Base-by-base conservation (phyloP, 2,797 vertebrate species). In the Myotis daubentonii region DNA sequence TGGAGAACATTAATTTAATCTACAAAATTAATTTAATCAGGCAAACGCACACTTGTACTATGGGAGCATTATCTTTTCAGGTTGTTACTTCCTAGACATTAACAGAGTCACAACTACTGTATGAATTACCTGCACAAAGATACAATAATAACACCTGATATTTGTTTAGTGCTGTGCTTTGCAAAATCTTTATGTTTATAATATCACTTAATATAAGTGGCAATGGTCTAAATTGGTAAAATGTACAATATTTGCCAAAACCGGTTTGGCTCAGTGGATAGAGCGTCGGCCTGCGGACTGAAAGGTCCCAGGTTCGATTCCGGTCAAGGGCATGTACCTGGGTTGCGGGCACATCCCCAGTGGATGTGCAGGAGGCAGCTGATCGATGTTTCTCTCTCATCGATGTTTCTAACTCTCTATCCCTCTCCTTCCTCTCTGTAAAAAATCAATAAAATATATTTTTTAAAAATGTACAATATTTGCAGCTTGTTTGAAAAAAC, bases 401-500 rank as follows among this genome's bases (percentile, higher is more conserved):
- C n/a, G n/a, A n/a, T n/a, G n/a, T n/a, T n/a, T n/a, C n/a, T n/a
- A n/a, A n/a, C n/a, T n/a, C n/a, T n/a, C n/a, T n/a, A n/a, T n/a
- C n/a, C n/a, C n/a, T n/a, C n/a, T n/a, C n/a, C n/a, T n/a, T n/a
- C n/a, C n/a, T n/a, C n/a, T n/a, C n/a, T n/a, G n/a, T n/a, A n/a
- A n/a, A n/a, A n/a, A n/a, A n/a, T n/a, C n/a, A n/a, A n/a, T n/a
- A n/a, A n/a, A n/a, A n/a, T n/a, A n/a, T n/a, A n/a, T n/a, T n/a
- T n/a, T n/a, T n/a, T n/a, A n/a, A 87, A 72, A 3, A 68, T 81
- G 12, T 53, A 85, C 10, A 85, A 51, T 41, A 81, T 68, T 91
- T 72, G 19, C n/a, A 93, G 60, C 30, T 81, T 89, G 13, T 30
- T 76, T 88, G 55, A 96, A 93, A 87, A 82, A 47, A 82, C 44